A percentile compares a stretch with the other conserved stretches of the same genome.
Conservation (phyloP, 2,113 vertebrate genomes). For the Sisor rabdophorus region DNA sequence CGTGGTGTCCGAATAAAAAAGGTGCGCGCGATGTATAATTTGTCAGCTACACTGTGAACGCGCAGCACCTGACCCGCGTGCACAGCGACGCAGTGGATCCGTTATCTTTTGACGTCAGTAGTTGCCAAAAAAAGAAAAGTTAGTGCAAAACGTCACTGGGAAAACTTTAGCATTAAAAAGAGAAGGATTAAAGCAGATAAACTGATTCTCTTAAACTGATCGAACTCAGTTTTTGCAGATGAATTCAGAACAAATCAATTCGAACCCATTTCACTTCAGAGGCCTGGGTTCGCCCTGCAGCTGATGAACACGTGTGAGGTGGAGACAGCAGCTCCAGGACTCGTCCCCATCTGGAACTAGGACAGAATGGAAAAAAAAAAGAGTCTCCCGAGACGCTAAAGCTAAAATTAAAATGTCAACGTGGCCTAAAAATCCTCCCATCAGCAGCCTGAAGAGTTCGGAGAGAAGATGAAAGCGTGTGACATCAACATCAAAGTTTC, state of each 20-base stretch:
- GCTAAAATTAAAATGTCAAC: constrained; percentile 7
- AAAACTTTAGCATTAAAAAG: too few species aligned
- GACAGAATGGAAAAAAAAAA: constrained; percentile 1
- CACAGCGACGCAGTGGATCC: not conserved
- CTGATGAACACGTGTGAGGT: not conserved
- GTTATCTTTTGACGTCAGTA: constrained; percentile 34
- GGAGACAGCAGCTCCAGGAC: not conserved
- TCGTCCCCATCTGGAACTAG: not conserved
- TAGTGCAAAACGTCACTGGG: too few species aligned
- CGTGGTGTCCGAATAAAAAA: constrained; percentile 27
- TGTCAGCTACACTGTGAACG: not conserved
- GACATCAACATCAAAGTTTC: not conserved
- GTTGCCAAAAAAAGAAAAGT: constrained; percentile 39
- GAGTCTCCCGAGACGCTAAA: not conserved
- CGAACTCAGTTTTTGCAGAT: too few species aligned
- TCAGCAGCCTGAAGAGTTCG: not conserved
- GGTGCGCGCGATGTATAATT: not conserved
- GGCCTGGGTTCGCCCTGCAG: not conserved
- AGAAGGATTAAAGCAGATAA: too few species aligned
- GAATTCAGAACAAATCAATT: too few species aligned
- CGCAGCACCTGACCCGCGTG: not conserved
- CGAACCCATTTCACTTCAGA: too few species aligned
- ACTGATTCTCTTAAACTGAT: too few species aligned
- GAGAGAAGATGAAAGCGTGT: not conserved
- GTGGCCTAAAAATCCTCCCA: constrained; percentile 29